Percentiles rank a stretch among this genome's conserved stretches.
These are phyloP conservation scores for Amphiura filiformis DNA, from an alignment of 35 echinoderm and acorn worm species.

Conservation along the genomic window DNA sequence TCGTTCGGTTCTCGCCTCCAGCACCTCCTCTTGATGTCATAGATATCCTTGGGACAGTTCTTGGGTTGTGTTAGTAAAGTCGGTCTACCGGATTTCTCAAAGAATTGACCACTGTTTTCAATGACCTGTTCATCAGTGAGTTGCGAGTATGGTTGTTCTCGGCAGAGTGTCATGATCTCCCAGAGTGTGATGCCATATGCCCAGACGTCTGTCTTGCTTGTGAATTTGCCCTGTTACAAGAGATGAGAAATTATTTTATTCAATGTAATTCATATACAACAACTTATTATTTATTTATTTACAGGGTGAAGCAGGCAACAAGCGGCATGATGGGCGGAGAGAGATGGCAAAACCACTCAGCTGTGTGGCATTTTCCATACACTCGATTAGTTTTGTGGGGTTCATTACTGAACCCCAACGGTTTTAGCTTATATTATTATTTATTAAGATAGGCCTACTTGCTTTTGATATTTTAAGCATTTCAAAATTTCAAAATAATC, in stretches of 20 bases:
- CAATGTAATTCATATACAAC: background rate
- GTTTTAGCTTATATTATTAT: no score
- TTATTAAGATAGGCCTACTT: no score
- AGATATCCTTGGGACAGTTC: conserved; percentile 82
- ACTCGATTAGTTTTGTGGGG: no score
- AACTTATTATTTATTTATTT: no score
- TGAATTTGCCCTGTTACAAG: conserved; percentile 88
- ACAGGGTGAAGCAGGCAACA: no score
- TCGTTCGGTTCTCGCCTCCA: conserved; percentile 68
- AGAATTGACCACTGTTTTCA: conserved; percentile 94
- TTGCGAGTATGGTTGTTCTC: conserved; percentile 75
- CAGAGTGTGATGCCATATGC: conserved; percentile 95
- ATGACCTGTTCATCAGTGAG: conserved; percentile 88
- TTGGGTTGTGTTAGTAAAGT: conserved; percentile 54
- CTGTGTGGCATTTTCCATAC: no score
- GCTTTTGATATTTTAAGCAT: no score
- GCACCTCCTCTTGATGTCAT: conserved; percentile 86
- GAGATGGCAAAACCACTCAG: no score
- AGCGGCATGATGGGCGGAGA: no score
- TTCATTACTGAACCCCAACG: no score
- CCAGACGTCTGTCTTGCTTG: conserved; percentile 88
- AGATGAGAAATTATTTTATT: conserved; percentile 20
- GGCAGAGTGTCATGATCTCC: conserved; percentile 92
- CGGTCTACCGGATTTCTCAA: conserved; percentile 73
- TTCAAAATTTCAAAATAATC: no score